phyloP scores from a whole-genome alignment of 35 echinoderm and acorn worm species.

The Chiridota heheva region DNA sequence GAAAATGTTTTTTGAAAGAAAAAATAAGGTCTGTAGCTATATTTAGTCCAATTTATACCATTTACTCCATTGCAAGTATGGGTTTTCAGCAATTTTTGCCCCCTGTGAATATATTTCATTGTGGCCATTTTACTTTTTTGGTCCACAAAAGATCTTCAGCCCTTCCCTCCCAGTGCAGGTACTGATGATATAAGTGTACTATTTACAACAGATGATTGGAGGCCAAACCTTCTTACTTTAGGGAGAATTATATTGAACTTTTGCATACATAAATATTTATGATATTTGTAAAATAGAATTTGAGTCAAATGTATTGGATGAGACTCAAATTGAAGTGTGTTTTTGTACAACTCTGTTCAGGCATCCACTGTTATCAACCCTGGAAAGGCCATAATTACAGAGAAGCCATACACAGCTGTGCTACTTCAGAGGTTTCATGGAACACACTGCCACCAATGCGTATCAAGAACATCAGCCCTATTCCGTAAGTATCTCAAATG shows the following conservation, averaged over 20 bases:
- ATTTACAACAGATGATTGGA: background rate
- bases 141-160: no score
- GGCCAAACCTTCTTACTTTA: background rate
- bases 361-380: constrained; percentile 37
- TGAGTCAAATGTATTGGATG: background rate
- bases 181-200: background rate
- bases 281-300: no score
- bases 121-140: no score
- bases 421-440: constrained; percentile 35
- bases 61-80: no score
- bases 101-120: no score
- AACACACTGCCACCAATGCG: constrained; percentile 78
- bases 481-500: constrained; percentile 39
- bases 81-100: no score
- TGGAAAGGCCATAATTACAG: constrained; percentile 74
- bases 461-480: constrained; percentile 4
- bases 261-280: background rate
- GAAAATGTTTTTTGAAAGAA: no score
- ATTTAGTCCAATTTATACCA: no score
- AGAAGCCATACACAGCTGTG: constrained; percentile 59
- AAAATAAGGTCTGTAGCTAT: no score
- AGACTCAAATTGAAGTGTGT: background rate
- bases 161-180: background rate
- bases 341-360: constrained; percentile 14
- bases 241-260: background rate